A percentile compares a stretch with the other conserved stretches of the same genome.
Conservation (phyloP, 1,140 invertebrate species). For the Ctenoplectra terminalis region DNA sequence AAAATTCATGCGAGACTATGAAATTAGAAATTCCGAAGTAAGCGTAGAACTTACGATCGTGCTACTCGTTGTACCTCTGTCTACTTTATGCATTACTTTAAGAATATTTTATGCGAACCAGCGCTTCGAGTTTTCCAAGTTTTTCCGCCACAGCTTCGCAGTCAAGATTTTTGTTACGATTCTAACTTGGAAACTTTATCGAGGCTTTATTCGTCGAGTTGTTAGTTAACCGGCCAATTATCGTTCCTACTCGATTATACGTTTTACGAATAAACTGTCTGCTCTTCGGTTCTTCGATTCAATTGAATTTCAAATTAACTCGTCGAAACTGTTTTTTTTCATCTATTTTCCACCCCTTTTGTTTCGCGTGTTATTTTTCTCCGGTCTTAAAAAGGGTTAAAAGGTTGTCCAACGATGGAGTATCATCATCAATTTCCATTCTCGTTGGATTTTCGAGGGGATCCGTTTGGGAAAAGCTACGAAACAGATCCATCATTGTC, state of each 20-base stretch:
- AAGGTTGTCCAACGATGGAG: neutral
- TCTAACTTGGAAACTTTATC: neutral
- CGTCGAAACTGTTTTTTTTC: neutral
- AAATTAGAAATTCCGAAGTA: slow-evolving; percentile 17
- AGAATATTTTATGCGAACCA: slow-evolving; percentile 3
- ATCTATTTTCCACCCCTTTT: neutral
- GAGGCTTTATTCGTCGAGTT: neutral
- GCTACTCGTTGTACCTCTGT: no score
- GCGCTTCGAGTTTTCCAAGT: neutral
- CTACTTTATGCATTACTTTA: neutral
- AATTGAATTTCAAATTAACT: neutral
- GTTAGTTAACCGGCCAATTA: no score
- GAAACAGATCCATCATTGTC: slow-evolving; percentile 8
- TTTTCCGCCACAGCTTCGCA: no score
- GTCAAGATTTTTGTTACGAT: no score
- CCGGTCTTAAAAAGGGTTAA: neutral
- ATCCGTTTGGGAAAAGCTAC: neutral
- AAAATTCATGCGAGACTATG: no score
- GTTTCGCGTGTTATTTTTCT: neutral
- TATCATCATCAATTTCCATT: slow-evolving; percentile 23
- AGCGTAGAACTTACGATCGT: slow-evolving; percentile 4
- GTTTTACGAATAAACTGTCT: neutral
- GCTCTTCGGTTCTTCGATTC: neutral
- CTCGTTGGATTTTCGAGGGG: neutral
- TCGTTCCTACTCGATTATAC: no score